Evolutionary conservation across 2,797 vertebrate species (phyloP).

Genomic region (Rhabdophis nuchalis): DNA sequence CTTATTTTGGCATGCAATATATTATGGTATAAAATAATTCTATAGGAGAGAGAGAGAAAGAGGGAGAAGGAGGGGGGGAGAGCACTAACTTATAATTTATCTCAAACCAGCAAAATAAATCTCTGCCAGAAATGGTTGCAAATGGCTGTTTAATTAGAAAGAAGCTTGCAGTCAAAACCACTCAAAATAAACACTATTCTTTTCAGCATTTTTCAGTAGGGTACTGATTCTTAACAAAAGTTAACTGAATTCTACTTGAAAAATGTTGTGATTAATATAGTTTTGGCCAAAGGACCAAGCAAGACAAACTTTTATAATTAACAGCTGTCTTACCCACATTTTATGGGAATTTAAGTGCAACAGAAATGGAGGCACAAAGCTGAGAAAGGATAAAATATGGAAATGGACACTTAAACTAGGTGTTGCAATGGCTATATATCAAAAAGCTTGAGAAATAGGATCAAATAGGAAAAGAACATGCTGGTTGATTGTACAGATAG

Average conservation of each 20-base stretch:
- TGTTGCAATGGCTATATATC: background rate
- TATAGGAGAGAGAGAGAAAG: conserved; percentile 13
- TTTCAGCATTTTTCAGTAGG: background rate
- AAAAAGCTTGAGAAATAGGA: background rate
- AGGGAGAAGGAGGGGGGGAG: background rate
- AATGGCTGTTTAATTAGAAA: conserved; percentile 29
- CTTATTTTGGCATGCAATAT: conserved; percentile 51
- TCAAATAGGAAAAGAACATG: background rate
- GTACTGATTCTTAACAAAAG: background rate
- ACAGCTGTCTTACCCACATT: background rate
- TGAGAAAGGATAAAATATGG: background rate
- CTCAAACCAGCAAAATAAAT: conserved; percentile 28
- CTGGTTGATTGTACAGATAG: background rate
- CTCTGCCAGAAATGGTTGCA: conserved; percentile 50
- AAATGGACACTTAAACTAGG: background rate
- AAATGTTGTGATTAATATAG: background rate
- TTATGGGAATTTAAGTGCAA: background rate
- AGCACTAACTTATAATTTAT: conserved; percentile 31
- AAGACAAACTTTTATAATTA: background rate
- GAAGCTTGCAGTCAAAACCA: background rate
- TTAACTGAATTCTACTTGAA: background rate
- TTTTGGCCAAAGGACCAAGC: background rate
- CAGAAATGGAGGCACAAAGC: background rate
- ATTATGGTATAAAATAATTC: conserved; percentile 36
- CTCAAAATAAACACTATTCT: background rate